phyloP scores from a whole-genome alignment of 1,140 invertebrate species.

The Manduca sexta region DNA sequence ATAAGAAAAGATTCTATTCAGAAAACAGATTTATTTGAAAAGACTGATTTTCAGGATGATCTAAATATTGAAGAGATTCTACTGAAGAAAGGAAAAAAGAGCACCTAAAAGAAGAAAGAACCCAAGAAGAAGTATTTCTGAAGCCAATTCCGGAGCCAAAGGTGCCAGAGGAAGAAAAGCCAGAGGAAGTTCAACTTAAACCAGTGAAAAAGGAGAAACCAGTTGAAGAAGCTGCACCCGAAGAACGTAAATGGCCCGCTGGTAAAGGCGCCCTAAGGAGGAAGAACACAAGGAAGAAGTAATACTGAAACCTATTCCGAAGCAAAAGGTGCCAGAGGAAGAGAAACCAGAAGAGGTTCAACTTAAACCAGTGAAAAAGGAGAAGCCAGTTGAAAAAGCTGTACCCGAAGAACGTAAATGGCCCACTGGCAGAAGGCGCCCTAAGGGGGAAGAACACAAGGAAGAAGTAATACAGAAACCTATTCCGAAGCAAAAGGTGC shows the following conservation, averaged over 20 bases:
- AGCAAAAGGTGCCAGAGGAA: conserved; percentile 5
- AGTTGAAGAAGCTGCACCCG: conserved; percentile 7
- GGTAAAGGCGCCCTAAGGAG: conserved; percentile 32
- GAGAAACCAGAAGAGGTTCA: conserved; percentile 18
- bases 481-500: conserved; percentile 39
- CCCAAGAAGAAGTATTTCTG: conserved; percentile 32
- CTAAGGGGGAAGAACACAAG: conserved; percentile 10
- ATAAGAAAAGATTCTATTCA: conserved; percentile 28
- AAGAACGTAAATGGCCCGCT: conserved; percentile 22
- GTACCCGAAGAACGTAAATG: no score
- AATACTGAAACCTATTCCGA: conserved; percentile 39
- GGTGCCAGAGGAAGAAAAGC: not conserved
- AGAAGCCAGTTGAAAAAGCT: no score
- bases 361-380: no score
- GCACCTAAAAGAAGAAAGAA: conserved; percentile 11
- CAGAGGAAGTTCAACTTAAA: not conserved
- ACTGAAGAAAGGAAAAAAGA: conserved; percentile 13
- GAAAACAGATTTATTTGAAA: conserved; percentile 40
- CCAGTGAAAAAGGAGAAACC: conserved; percentile 11
- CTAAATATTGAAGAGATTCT: conserved; percentile 36
- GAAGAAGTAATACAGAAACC: conserved; percentile 48
- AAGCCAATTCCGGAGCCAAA: conserved; percentile 33
- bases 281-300: conserved; percentile 45
- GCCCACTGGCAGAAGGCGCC: no score
- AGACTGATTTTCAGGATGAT: conserved; percentile 38